These are phyloP conservation scores for Trichopoda pennipes DNA, from an alignment of 2,888 invertebrate genomes.

Conservation along the genomic window DNA sequence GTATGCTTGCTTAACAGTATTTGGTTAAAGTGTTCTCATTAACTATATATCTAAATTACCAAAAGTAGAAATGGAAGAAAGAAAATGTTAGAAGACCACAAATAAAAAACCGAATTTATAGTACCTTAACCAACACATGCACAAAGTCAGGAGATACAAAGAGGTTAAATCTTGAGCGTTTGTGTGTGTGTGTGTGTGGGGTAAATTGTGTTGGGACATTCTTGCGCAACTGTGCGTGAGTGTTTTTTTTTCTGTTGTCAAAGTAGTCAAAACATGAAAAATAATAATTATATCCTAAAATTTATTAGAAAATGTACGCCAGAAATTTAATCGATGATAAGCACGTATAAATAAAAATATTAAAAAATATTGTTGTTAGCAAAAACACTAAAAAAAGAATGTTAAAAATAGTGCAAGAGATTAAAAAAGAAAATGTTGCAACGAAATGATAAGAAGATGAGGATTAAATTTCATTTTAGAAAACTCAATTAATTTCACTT, in stretches of 20 bases:
- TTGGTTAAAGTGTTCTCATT: slow-evolving; percentile 22
- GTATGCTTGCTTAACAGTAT: not conserved
- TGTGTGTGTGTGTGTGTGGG: not conserved
- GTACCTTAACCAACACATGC: not conserved
- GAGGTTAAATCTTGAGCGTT: not conserved
- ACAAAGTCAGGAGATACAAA: slow-evolving; percentile 8
- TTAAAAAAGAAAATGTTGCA: no score
- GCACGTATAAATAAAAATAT: no score
- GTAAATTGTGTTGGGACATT: no score
- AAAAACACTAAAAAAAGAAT: no score
- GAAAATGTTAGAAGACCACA: slow-evolving; percentile 14
- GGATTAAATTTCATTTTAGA: no score
- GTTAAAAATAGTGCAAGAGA: no score
- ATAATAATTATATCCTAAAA: slow-evolving; percentile 8
- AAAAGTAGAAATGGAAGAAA: not conserved
- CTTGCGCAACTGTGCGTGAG: not conserved
- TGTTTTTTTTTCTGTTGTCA: slow-evolving; percentile 1
- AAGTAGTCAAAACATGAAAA: slow-evolving; percentile 33
- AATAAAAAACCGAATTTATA: slow-evolving; percentile 43
- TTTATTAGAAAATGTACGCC: no score
- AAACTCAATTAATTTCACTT: no score
- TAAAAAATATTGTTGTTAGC: no score
- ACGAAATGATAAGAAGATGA: no score
- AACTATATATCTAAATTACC: slow-evolving; percentile 14
- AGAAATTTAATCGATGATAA: no score